phyloP scores from a whole-genome alignment of 2,888 invertebrate species.

The Machimus rusticus region DNA sequence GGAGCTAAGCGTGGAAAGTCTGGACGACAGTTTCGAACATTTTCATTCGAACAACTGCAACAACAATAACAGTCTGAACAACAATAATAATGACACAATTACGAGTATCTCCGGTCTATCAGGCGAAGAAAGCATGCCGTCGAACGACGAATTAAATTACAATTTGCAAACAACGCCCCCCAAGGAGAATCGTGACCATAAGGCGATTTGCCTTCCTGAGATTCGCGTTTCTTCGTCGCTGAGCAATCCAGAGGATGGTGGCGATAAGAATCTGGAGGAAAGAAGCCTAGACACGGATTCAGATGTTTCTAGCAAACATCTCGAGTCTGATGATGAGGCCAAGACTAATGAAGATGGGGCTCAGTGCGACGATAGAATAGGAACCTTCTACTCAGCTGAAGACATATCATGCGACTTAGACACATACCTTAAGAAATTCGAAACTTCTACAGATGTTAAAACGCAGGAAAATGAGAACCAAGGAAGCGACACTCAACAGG shows the following conservation, averaged over 20 bases:
- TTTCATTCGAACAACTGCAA: conserved; percentile 60
- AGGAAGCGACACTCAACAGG: background rate
- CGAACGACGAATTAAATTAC: conserved; percentile 41
- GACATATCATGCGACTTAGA: conserved; percentile 49
- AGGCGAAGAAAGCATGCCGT: background rate
- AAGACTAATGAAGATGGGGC: background rate
- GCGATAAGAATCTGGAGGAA: background rate
- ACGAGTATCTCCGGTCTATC: background rate
- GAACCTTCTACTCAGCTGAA: background rate
- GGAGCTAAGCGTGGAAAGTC: conserved; percentile 56
- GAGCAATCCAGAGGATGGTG: background rate
- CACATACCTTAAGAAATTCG: conserved; percentile 49
- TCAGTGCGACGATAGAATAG: background rate
- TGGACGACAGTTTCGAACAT: conserved; percentile 55
- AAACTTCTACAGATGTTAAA: conserved; percentile 43
- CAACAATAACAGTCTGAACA: conserved; percentile 50
- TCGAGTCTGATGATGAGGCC: background rate
- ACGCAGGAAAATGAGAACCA: background rate
- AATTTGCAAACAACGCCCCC: conserved; percentile 21
- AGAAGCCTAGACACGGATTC: background rate
- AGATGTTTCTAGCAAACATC: background rate
- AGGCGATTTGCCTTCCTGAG: conserved; percentile 42
- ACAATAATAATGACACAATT: conserved; percentile 30
- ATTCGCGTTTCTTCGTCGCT: conserved; percentile 38
- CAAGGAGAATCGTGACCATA: conserved; percentile 38